Evolutionary conservation across 2,113 vertebrate genomes (phyloP), one percentile per base, ranked within the genome.

Genomic region (Chrysemys picta): DNA sequence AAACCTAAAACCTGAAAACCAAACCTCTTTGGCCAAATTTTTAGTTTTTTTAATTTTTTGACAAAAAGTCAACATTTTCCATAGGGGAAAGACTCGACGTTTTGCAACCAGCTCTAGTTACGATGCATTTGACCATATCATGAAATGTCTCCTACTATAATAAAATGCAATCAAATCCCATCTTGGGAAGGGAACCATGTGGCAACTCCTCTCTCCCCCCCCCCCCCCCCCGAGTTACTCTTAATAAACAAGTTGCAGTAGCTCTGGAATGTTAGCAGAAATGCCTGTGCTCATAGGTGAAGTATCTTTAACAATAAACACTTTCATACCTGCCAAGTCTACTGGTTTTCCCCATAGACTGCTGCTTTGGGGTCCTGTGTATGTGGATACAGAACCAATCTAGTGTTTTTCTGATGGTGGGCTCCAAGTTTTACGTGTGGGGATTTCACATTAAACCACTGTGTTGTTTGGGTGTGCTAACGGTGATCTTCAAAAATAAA

Each of bases 381-480:
- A 62, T 78, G 54, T 78, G 50, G 50, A 29, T 76, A 42, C 12
- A 89, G 80, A 81, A 52, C 50, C 21, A 89, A 29, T 6, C 22
- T 52, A 84, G 13, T 65, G 49, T 42, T 87, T 87, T 93, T 91
- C 62, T 62, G 52, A 84, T 42, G 14, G 62, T n/a, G 9, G 81
- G 19, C 29, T 87, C 84, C 54, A 49, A 38, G 29, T 42, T 53
- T 87, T 89, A 12, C 31, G 10, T 87, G 54, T 47, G 87, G 45
- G 49, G 45, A 81, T 84, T 89, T 93, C 62, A 89, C 80, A 89
- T 19, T 17, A 91, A 76, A 87, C 62, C 42, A 87, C 42, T 11
- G 6, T 69, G 59, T 7, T 84, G 80, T 78, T 47, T 81, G 19
- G 80, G 17, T 78, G 3, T 57, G 75, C 47, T 62, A 89, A 49